Conservation (phyloP, 1,140 invertebrate genomes). For the Saxidomus purpurata region DNA sequence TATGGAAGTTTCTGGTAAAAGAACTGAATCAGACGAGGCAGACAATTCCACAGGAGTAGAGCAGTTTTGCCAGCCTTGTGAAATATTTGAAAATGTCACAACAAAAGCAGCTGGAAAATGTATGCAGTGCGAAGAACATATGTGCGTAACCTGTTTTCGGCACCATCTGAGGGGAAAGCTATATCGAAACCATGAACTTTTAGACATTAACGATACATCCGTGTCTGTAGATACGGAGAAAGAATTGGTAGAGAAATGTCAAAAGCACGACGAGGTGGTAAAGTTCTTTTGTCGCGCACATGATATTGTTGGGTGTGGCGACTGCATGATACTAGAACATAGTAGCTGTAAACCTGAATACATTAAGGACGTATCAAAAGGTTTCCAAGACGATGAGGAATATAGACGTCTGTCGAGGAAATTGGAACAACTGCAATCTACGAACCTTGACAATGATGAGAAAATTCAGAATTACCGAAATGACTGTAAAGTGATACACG, state of each 20-base stretch:
- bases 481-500: not conserved
- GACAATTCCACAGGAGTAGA: not conserved
- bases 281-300: not conserved
- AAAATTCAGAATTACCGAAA: not conserved
- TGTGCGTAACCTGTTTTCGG: not conserved
- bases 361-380: not conserved
- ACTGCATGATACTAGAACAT: not conserved
- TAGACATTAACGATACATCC: not conserved
- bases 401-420: not conserved
- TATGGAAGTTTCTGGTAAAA: not conserved
- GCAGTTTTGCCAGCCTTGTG: not conserved
- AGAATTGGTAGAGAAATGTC: not conserved
- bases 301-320: not conserved
- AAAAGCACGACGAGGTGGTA: not conserved
- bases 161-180: not conserved
- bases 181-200: not conserved
- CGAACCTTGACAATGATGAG: not conserved
- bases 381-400: not conserved
- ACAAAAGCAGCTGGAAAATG: not conserved
- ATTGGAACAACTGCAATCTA: not conserved
- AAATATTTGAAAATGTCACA: no score
- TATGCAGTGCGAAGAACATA: not conserved
- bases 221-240: not conserved
- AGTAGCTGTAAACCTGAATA: not conserved
- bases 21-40: not conserved